Percentiles rank a stretch among this genome's conserved stretches.
Evolutionary conservation across 1,140 invertebrate species (phyloP).

Genomic region (Archivesica marissinica): DNA sequence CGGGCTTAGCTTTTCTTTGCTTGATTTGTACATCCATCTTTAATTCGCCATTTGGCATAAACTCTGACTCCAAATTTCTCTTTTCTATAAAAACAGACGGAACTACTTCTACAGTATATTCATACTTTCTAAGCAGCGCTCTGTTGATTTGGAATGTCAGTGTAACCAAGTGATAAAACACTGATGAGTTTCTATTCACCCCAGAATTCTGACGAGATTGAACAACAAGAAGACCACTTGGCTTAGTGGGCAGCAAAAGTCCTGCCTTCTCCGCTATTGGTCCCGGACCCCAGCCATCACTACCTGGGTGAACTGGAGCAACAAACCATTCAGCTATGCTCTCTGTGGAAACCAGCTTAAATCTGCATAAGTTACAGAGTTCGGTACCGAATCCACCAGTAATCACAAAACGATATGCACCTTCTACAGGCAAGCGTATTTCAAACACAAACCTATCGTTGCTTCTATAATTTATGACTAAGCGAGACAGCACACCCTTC

Average conservation of each 20-base stretch:
- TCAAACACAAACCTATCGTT: constrained; percentile 54
- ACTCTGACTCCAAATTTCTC: not conserved
- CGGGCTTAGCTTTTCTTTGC: not conserved
- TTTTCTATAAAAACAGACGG: constrained; percentile 1
- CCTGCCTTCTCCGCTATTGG: constrained; percentile 26
- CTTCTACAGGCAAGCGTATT: constrained; percentile 17
- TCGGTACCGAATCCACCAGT: constrained; percentile 39
- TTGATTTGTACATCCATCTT: not conserved
- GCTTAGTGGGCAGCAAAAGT: constrained; percentile 33
- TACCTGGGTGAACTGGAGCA: not conserved
- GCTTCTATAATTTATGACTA: constrained; percentile 48
- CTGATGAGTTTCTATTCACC: not conserved
- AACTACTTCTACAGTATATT: constrained; percentile 46
- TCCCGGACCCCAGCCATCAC: constrained; percentile 44
- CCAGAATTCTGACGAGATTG: not conserved
- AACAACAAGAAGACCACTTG: constrained; percentile 32
- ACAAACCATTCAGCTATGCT: constrained; percentile 17
- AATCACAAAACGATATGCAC: constrained; percentile 29
- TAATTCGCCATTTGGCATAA: constrained; percentile 18
- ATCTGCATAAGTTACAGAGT: constrained; percentile 39
- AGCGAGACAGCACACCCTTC: not conserved
- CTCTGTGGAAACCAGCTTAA: constrained; percentile 27
- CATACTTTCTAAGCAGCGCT: not conserved
- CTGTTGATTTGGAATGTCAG: constrained; percentile 43
- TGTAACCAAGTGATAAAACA: constrained; percentile 29